Evolutionary conservation across 1,140 invertebrate genomes (phyloP), one percentile per base, ranked within the genome.

Genomic region (Archivesica marissinica): DNA sequence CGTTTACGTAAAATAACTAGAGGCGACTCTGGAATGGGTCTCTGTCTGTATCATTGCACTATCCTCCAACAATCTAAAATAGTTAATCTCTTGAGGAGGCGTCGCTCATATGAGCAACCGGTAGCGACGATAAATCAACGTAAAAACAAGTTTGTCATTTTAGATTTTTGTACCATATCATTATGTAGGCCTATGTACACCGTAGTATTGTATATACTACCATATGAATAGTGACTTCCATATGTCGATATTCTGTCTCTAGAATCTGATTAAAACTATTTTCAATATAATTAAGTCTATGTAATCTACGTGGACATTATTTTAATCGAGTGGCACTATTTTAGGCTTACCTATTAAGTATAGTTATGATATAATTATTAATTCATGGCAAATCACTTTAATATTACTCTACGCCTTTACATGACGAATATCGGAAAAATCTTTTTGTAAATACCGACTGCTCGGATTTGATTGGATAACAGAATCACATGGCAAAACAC

Each of bases 401-500:
- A 64, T 35, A 64, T 33, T 64, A 35, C 41, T 47, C 11, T 23
- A 64, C 77, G 61, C 77, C 59, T 66, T 44, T 52, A 79, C 39
- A 66, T 39, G n/a, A 66, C 23, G 44, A 68, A 47, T 79, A 79
- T 79, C 44, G 77, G 77, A 66, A 79, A 79, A 79, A 79, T 61
- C 77, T 47, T 66, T 79, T 79, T 79, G 77, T 79, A 79, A 79
- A 79, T 79, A 79, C 15, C n/a, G 39, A 25, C 23, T 44, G 61
- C 39, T 50, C 30, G 0, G 33, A 50, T 35, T n/a, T 47, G 54
- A 77, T 79, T 66, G 77, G 61, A 35, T 33, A 25, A 66, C 35
- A 30, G 44, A 33, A 44, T 79, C 77, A 66, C 77, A 35, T 66
- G 77, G 44, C 77, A 66, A 52, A 66, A 52, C 33, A 66, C 77